These are phyloP conservation scores for Platycheirus rosarum DNA, from an alignment of 2,888 invertebrate genomes.

Conservation along the genomic window DNA sequence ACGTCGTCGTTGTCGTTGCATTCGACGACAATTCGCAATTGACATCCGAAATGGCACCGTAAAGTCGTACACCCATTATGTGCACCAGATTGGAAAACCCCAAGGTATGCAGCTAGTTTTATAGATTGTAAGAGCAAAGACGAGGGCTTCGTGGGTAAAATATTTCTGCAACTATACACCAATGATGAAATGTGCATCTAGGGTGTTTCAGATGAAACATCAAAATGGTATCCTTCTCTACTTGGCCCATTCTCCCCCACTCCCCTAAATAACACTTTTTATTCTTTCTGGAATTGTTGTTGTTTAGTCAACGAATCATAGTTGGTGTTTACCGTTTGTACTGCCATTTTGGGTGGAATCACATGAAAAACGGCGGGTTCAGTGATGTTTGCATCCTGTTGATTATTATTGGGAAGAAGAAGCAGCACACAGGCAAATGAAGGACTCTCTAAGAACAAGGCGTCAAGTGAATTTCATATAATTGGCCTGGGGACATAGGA, in stretches of 20 bases:
- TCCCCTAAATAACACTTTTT: neutral
- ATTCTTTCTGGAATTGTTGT: neutral
- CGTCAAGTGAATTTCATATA: slow-evolving; percentile 63
- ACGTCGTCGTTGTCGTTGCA: slow-evolving; percentile 20
- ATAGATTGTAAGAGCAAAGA: slow-evolving; percentile 14
- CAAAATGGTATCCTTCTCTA: slow-evolving; percentile 56
- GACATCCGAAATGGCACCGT: slow-evolving; percentile 66
- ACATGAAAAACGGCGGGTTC: slow-evolving; percentile 41
- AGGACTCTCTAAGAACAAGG: slow-evolving; percentile 25
- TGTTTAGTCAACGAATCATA: slow-evolving; percentile 36
- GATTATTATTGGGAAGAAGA: slow-evolving; percentile 38
- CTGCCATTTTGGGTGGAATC: slow-evolving; percentile 27
- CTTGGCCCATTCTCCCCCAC: too few species aligned
- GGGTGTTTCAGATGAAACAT: slow-evolving; percentile 31
- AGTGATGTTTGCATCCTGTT: slow-evolving; percentile 62
- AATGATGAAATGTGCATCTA: slow-evolving; percentile 25
- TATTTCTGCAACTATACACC: neutral
- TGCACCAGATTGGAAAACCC: slow-evolving; percentile 49
- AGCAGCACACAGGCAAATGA: neutral
- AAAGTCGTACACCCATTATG: slow-evolving; percentile 48
- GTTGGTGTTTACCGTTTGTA: slow-evolving; percentile 2
- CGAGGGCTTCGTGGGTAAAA: neutral
- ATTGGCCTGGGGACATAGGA: slow-evolving; percentile 52
- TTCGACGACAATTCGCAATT: slow-evolving; percentile 61
- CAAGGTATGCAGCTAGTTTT: slow-evolving; percentile 27